phyloP scores from a whole-genome alignment of 2,113 vertebrate species.

The Ariopsis seemanni region DNA sequence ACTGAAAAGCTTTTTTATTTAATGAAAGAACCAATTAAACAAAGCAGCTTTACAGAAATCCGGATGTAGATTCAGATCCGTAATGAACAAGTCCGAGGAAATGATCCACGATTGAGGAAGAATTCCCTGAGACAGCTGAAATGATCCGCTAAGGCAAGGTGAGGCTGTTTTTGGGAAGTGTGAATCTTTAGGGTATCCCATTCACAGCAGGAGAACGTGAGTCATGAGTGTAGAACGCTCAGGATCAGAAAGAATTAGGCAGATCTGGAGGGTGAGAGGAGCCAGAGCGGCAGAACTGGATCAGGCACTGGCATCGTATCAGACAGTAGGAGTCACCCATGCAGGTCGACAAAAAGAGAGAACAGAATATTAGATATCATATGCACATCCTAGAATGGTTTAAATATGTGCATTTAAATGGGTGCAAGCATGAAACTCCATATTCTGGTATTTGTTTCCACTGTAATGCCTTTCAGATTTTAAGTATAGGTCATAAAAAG shows the following conservation, averaged over 20 bases:
- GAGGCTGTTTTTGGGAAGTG: background rate
- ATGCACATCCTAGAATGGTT: background rate
- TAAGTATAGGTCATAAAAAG: too few relatives aligned
- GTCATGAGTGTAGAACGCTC: background rate
- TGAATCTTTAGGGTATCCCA: conserved; percentile 3
- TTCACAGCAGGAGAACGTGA: background rate
- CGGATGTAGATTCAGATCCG: background rate
- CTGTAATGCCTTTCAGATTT: too few relatives aligned
- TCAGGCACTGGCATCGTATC: background rate
- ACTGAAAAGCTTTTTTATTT: background rate
- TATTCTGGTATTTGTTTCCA: too few relatives aligned
- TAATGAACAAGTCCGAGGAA: background rate
- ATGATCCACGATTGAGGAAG: background rate
- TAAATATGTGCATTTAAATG: background rate
- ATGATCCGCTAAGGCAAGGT: too few relatives aligned
- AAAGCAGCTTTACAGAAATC: background rate
- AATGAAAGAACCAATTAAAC: background rate
- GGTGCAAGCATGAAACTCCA: background rate
- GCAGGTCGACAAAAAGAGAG: background rate
- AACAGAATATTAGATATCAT: background rate
- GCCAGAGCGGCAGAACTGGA: background rate
- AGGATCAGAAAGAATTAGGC: conserved; percentile 5
- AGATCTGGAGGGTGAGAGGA: conserved; percentile 1
- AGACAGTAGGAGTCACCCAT: background rate
- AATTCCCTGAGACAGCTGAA: background rate